A percentile compares a stretch with the other conserved stretches of the same genome.
Conservation (phyloP, 2,888 invertebrate species). For the Cephus pygmeus region DNA sequence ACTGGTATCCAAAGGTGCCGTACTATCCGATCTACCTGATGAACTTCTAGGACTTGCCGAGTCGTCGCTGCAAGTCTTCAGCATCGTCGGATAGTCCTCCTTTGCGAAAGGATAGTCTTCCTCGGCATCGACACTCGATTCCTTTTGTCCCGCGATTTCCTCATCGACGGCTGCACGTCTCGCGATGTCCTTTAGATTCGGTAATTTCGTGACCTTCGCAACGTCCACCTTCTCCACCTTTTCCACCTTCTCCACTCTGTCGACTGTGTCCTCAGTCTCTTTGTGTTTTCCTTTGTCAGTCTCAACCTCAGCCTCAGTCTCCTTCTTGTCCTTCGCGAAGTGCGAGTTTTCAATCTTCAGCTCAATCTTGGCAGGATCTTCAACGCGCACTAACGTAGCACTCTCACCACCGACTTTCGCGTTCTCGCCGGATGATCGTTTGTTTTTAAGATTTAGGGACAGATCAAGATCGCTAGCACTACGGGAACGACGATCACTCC, state of each 20-base stretch:
- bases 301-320: conserved; percentile 10
- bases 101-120: conserved; percentile 65
- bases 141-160: conserved; percentile 37
- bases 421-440: conserved; percentile 32
- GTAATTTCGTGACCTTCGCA: not conserved
- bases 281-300: not conserved
- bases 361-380: conserved; percentile 28
- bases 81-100: conserved; percentile 63
- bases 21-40: conserved; percentile 61
- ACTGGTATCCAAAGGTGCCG: conserved; percentile 56
- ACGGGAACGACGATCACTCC: conserved; percentile 50
- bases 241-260: not conserved
- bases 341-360: conserved; percentile 1
- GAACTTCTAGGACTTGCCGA: conserved; percentile 63
- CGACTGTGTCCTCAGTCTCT: not conserved
- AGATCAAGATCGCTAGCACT: conserved; percentile 59
- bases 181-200: not conserved
- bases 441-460: conserved; percentile 52
- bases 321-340: conserved; percentile 29
- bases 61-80: conserved; percentile 63
- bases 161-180: not conserved
- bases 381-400: conserved; percentile 65
- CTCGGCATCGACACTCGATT: conserved; percentile 60
- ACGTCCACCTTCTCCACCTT: not conserved
- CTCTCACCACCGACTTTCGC: conserved; percentile 62